These are phyloP conservation scores for sheep (Ovis aries) DNA, from an alignment of 2,113 vertebrate genomes.

Conservation along the genomic window ARS-UI_Ramb_v3.0 NC_056064.1:61056001-61056500, in stretches of 20 bases:
- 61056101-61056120: not conserved
- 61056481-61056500: not conserved
- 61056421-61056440: rapidly evolving
- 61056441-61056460: not conserved
- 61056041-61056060: not conserved
- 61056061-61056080: not conserved
- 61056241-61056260: not conserved
- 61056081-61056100: rapidly evolving
- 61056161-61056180: not conserved
- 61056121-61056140: not conserved
- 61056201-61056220: not conserved
- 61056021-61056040: not conserved
- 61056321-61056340: not conserved
- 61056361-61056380: not conserved
- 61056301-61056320: not conserved
- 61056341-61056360: not conserved
- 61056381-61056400: not conserved
- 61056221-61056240: not conserved
- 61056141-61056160: rapidly evolving
- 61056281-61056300: not conserved
- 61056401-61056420: not conserved
- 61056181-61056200: not conserved
- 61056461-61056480: not conserved
- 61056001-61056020: rapidly evolving
- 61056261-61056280: not conserved